Percentiles rank a stretch among this genome's conserved stretches.
These are phyloP conservation scores for Teleogryllus oceanicus DNA, from an alignment of 2,888 invertebrate genomes.

Conservation along the genomic window DNA sequence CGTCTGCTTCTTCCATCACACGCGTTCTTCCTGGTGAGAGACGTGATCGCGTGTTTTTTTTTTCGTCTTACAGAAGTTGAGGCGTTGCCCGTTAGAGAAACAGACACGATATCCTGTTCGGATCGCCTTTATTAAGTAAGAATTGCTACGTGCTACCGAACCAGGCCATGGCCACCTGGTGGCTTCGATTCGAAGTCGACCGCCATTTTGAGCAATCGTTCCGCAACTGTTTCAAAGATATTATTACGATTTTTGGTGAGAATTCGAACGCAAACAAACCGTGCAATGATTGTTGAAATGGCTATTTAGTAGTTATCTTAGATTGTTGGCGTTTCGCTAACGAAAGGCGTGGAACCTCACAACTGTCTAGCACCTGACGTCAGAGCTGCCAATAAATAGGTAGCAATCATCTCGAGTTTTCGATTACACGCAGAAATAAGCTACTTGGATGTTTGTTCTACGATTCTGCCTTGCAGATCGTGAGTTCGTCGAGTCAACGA, in stretches of 20 bases:
- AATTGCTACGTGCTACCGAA: constrained; percentile 10
- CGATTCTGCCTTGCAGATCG: no score
- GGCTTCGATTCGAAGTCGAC: neutral
- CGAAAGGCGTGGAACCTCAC: no score
- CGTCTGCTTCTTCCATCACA: constrained; percentile 9
- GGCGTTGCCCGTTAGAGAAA: neutral
- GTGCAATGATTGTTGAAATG: no score
- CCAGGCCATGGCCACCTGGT: constrained; percentile 6
- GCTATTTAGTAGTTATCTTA: no score
- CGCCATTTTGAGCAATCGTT: neutral
- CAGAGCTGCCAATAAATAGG: no score
- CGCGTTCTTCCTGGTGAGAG: constrained; percentile 6
- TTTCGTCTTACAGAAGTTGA: neutral
- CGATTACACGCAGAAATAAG: no score
- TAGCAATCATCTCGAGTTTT: no score
- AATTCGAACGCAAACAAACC: no score
- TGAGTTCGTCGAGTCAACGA: no score
- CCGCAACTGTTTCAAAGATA: neutral
- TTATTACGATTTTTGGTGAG: neutral
- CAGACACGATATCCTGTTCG: neutral
- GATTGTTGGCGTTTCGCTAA: no score
- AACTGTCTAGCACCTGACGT: no score
- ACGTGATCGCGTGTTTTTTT: neutral
- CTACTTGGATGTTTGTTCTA: no score
- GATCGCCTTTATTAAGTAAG: constrained; percentile 18